Conservation (phyloP, 2,113 vertebrate species). For the Motacilla alba region DNA sequence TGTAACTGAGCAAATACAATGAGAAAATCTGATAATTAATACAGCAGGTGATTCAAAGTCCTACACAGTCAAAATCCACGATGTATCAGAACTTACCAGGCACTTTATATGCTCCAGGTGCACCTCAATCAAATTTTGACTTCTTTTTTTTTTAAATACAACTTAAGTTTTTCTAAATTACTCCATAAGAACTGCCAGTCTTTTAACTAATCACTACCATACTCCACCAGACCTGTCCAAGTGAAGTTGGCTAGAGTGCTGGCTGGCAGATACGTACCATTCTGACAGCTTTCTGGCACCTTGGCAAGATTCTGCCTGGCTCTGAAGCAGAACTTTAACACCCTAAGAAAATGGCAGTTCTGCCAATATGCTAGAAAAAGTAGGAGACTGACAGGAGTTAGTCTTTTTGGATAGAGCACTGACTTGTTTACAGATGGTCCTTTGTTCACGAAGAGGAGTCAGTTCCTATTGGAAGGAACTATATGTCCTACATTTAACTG, state of each 20-base stretch:
- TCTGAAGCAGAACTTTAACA: conserved; percentile 57
- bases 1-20: background rate
- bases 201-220: conserved; percentile 59
- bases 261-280: conserved; percentile 25
- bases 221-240: conserved; percentile 47
- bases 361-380: conserved; percentile 10
- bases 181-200: conserved; percentile 24
- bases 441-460: conserved; percentile 17
- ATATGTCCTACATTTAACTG: background rate
- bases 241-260: background rate
- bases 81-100: background rate
- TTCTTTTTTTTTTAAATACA: background rate
- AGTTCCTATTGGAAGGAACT: background rate
- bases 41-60: background rate
- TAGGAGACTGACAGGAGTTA: background rate
- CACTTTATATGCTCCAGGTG: background rate
- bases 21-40: background rate
- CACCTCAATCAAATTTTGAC: background rate
- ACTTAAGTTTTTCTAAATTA: conserved; percentile 10
- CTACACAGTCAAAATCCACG: background rate
- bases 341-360: conserved; percentile 34
- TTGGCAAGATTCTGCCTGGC: conserved; percentile 49
- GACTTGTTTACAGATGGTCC: conserved; percentile 53
- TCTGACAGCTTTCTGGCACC: conserved; percentile 54
- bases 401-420: background rate